These are phyloP conservation scores for Phaethon lepturus DNA, from an alignment of 2,113 vertebrate genomes.

Conservation along the genomic window DNA sequence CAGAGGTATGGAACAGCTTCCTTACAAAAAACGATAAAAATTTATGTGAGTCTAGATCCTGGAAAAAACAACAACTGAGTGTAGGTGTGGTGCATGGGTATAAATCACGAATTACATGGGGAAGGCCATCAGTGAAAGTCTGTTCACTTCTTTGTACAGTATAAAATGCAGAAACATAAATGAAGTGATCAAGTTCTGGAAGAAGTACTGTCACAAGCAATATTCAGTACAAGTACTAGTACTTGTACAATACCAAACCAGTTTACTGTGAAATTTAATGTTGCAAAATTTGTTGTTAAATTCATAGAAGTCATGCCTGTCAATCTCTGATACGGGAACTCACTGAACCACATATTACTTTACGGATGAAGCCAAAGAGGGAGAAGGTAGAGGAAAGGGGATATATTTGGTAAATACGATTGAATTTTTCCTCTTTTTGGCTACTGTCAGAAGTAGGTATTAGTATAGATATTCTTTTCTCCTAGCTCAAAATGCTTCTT, in stretches of 20 bases:
- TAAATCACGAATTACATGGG: neutral
- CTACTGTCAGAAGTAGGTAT: neutral
- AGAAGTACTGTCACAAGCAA: neutral
- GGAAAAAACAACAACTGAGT: neutral
- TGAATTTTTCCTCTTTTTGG: neutral
- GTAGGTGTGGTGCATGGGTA: neutral
- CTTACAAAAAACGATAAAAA: neutral
- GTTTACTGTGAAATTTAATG: neutral
- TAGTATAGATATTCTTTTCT: neutral
- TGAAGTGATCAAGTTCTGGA: neutral
- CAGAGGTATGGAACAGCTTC: neutral
- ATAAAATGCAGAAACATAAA: neutral
- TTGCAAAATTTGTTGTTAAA: neutral
- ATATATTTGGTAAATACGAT: neutral
- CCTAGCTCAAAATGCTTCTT: neutral
- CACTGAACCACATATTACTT: neutral
- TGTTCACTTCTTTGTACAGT: neutral
- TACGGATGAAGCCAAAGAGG: neutral
- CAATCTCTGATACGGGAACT: neutral
- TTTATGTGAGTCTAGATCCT: neutral
- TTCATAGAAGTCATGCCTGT: neutral
- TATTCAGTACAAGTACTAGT: neutral
- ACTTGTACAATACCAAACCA: neutral
- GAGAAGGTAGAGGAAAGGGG: neutral
- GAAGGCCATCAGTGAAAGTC: neutral